Conservation (phyloP, 2,888 invertebrate genomes). For the Seira ritae region DNA sequence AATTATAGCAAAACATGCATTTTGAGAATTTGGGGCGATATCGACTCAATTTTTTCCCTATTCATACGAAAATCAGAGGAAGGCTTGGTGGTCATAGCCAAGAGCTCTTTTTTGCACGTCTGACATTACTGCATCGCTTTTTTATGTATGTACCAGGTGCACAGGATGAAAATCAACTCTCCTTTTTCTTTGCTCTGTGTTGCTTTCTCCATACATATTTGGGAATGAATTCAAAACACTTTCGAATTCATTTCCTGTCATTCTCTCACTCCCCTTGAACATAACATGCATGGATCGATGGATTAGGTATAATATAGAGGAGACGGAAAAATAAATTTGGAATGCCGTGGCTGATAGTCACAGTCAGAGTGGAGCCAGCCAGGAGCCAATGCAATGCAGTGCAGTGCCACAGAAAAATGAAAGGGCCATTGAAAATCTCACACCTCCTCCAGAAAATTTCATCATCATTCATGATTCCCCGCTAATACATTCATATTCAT, state of each 20-base stretch:
- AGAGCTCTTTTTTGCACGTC: not conserved
- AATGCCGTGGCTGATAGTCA: not conserved
- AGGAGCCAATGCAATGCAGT: no score
- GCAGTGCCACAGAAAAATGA: no score
- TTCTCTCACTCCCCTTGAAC: not conserved
- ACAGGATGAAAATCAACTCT: not conserved
- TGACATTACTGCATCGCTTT: no score
- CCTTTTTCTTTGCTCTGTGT: not conserved
- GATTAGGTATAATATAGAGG: not conserved
- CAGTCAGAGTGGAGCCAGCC: no score
- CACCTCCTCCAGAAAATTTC: not conserved
- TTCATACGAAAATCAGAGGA: no score
- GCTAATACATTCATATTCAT: not conserved
- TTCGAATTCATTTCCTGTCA: slow-evolving; percentile 6
- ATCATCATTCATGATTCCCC: slow-evolving; percentile 10
- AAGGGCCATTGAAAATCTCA: no score
- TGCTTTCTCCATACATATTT: not conserved
- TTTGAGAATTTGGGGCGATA: no score
- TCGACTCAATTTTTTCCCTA: no score
- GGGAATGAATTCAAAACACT: not conserved
- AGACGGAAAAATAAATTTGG: not conserved
- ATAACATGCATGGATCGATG: not conserved
- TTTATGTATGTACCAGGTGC: not conserved
- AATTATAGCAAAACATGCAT: not conserved
- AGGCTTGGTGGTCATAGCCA: not conserved